Conservation (phyloP, 1,140 invertebrate species). For the Eriosoma lanigerum region DNA sequence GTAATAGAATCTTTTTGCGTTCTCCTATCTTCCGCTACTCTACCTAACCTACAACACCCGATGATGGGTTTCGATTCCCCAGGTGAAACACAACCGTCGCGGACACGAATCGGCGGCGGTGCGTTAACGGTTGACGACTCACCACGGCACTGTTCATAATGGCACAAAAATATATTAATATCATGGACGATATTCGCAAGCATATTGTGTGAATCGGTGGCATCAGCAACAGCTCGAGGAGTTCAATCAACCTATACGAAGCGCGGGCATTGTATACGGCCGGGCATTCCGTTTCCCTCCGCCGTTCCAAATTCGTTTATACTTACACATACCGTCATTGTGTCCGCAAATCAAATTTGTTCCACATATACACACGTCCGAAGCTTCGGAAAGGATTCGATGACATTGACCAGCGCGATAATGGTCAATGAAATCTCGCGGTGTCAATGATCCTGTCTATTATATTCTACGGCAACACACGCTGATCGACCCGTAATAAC, state of each 20-base stretch:
- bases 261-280: conserved; percentile 36
- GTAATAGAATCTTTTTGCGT: too few species aligned
- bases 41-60: neutral
- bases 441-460: conserved; percentile 29
- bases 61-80: neutral
- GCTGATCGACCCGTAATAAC: too few species aligned
- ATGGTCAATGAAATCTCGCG: conserved; percentile 11
- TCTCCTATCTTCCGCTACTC: too few species aligned
- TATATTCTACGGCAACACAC: neutral
- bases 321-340: conserved; percentile 8
- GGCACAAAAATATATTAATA: neutral
- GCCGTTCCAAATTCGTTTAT: conserved; percentile 13
- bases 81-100: neutral
- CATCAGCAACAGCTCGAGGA: neutral
- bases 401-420: neutral
- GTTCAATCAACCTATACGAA: conserved; percentile 47
- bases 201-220: conserved; percentile 39
- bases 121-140: conserved; percentile 11
- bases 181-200: conserved; percentile 3
- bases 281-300: conserved; percentile 32
- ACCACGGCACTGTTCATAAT: neutral
- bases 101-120: neutral
- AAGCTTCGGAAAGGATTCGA: neutral
- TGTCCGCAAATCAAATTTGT: conserved; percentile 51
- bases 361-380: conserved; percentile 46